Base-by-base conservation (phyloP, 1,140 invertebrate genomes). In the Ptiloglossa arizonensis region DNA sequence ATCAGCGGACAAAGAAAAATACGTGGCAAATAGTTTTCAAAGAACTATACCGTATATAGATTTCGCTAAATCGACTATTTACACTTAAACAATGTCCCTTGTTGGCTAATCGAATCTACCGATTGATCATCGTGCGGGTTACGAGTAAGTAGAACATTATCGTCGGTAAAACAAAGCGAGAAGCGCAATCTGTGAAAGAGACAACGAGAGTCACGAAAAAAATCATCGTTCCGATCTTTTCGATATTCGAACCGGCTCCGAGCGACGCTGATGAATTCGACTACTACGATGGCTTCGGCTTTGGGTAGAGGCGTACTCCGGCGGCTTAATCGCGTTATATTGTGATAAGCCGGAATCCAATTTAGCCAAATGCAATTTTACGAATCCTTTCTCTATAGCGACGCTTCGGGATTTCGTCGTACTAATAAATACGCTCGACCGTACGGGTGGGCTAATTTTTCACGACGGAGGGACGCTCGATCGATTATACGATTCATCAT, bases 341-440 rank as follows among this genome's bases (percentile, higher is more conserved):
- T 4, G 41, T 22, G 52, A 68, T 59, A 76, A 68, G 62, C 74
- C 54, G 9, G 57, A 79, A 83, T 83, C 68, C 76, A 80, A 82
- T 83, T 69, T 83, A 74, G 50, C 38, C 68, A 73, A 75, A 83
- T 79, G 80, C 74, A 82, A 83, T 83, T 83, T 68, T 56, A 64
- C 68, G 56, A 79, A 69, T 81, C 74, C 81, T 83, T 82, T 59
- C 29, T 57, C 27, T 29, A 6, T 17, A 38, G 11, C 32, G 38
- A 13, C 35, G n/a, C 15, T 19, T 27, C 64, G 29, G 2, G 64
- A 68, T 59, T 29, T 66, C 29, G 13, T 44, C 63, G 8, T 24
- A 24, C 22, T 22, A 11, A 38, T 27, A 68, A 68, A 48, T 29
- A 22, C 29, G 52, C 38, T 6, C n/a, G 15, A 46, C 19, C 27